A percentile compares a stretch with the other conserved stretches of the same genome.
phyloP scores from a whole-genome alignment of 1,140 invertebrate species.

The Cotesia chilonis region DNA sequence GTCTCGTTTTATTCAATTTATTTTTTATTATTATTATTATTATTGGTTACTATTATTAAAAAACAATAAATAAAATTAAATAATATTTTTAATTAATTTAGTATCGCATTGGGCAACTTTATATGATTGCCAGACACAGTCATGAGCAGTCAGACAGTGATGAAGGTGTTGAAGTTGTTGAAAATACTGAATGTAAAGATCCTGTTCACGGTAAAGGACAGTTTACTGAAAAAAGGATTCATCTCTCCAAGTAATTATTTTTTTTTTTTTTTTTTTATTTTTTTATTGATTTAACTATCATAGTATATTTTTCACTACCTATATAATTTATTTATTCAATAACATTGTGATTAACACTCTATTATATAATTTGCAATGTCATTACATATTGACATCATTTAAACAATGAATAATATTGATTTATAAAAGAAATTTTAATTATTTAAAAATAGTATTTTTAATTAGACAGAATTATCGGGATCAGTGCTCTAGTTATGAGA shows the following conservation, averaged over 20 bases:
- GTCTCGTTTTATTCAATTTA: constrained; percentile 37
- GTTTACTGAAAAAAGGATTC: constrained; percentile 91
- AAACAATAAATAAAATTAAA: no score
- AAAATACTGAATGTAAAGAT: constrained; percentile 83
- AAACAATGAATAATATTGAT: neutral
- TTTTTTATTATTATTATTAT: constrained; percentile 23
- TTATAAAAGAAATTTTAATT: no score
- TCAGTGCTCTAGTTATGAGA: constrained; percentile 22
- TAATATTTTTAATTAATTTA: constrained; percentile 53
- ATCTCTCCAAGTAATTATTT: constrained; percentile 81
- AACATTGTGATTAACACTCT: neutral
- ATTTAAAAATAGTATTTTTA: no score
- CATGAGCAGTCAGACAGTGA: constrained; percentile 88
- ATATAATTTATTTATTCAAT: no score
- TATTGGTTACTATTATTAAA: no score
- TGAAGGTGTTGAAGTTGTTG: constrained; percentile 91
- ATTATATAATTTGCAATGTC: neutral
- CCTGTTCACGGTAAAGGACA: constrained; percentile 83
- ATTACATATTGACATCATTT: neutral
- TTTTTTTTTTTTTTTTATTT: neutral
- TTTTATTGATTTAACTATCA: neutral
- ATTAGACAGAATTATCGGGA: constrained; percentile 30
- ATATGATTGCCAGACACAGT: constrained; percentile 94
- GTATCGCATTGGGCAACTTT: constrained; percentile 92
- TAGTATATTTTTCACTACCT: no score